Evolutionary conservation across 2,113 vertebrate species (phyloP), one percentile per base, ranked within the genome.

Genomic region (Nannospalax galili): DNA sequence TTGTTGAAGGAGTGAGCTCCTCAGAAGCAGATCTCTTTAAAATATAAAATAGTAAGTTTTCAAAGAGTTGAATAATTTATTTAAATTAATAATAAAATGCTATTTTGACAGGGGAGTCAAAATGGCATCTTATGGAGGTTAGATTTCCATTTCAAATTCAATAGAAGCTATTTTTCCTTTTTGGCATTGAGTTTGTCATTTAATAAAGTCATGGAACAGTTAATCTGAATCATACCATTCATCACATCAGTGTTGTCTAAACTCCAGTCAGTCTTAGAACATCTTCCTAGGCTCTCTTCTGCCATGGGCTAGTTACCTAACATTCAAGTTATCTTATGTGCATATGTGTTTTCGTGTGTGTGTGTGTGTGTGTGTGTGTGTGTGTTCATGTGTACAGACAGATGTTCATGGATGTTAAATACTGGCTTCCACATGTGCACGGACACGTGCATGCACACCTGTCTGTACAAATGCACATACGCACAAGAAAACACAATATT

Each of bases 111-210:
- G 35, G 20, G 20, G 72, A 77, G 67, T 12, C 64, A 77, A 80
- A 77, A 69, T 7, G 17, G 40, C 60, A 1, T 37, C 17, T 65
- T 72, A 8, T 35, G 40, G 28, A 92, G 37, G 32, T 52, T 64
- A 65, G 70, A 64, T 93, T 92, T 89, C 69, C 52, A 42, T 56
- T 91, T 65, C 52, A 84, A 52, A 78, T 58, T 91, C 40, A 88
- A 40, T 60, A 89, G 58, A 9, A 80, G 9, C 8, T 74, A 11
- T n/a, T 74, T 82, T 48, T 67, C 65, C 70, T 48, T n/a, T 4
- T 40, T 69, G 28, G 9, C 22, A 72, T 52, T 74, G 86, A 56
- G 87, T 67, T 9, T 78, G n/a, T 58, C 30, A 75, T 64, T 88
- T 95, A 58, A 28, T 81, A 77, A 84, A 88, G 2, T 72, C 45